These are phyloP conservation scores for Hylaeus anthracinus DNA, from an alignment of 1,140 invertebrate genomes.

Conservation along the genomic window DNA sequence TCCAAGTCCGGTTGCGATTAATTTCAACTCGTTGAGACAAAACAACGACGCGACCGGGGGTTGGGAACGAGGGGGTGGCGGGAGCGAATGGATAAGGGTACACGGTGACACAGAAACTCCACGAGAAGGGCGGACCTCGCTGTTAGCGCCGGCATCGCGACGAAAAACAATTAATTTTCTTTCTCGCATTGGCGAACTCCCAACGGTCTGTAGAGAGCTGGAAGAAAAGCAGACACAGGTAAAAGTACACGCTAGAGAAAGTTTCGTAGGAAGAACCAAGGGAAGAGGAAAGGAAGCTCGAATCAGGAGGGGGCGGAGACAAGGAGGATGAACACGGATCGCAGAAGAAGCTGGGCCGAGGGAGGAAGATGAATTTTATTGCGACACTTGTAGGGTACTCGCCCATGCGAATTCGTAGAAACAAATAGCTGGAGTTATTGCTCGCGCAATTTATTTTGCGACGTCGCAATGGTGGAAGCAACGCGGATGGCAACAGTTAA, in stretches of 20 bases:
- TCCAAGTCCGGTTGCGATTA: slow-evolving; percentile 22
- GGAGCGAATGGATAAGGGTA: background rate
- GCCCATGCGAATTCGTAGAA: slow-evolving; percentile 18
- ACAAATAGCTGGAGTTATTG: slow-evolving; percentile 38
- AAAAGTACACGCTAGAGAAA: background rate
- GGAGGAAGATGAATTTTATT: slow-evolving; percentile 41
- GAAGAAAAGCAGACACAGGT: background rate
- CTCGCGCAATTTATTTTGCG: slow-evolving; percentile 10
- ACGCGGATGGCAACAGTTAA: background rate
- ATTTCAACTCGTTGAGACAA: slow-evolving; percentile 5
- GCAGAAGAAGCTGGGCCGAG: background rate
- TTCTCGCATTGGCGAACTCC: slow-evolving; percentile 29
- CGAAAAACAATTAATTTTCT: slow-evolving; percentile 42
- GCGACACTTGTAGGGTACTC: slow-evolving; percentile 30
- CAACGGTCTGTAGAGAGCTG: background rate
- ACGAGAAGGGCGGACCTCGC: background rate
- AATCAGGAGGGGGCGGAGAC: no score
- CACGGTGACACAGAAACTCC: background rate
- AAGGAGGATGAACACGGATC: no score
- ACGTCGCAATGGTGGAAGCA: background rate
- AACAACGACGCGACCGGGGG: background rate
- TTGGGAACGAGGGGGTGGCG: no score
- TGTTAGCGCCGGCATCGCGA: slow-evolving; percentile 5
- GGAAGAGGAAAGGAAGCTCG: slow-evolving; percentile 2
- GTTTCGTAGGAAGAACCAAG: background rate